phyloP scores from a whole-genome alignment of 2,113 vertebrate species.

The Callopanchax toddi region DNA sequence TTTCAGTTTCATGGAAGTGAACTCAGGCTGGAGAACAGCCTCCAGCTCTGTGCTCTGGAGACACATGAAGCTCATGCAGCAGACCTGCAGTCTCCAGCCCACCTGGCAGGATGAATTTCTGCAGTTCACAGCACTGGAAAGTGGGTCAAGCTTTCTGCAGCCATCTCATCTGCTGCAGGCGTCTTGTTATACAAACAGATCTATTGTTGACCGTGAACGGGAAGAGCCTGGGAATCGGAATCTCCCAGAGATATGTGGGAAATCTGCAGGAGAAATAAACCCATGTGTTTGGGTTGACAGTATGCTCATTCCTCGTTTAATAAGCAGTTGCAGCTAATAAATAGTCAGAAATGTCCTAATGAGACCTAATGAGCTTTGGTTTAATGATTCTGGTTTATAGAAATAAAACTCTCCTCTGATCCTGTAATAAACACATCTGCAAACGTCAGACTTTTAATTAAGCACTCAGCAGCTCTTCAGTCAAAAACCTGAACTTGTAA shows the following conservation, averaged over 20 bases:
- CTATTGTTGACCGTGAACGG: conserved; percentile 44
- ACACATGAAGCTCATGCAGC: neutral
- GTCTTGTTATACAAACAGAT: conserved; percentile 45
- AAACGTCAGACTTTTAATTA: too few relatives aligned
- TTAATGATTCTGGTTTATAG: too few relatives aligned
- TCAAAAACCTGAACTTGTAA: neutral
- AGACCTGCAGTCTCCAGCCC: conserved; percentile 24
- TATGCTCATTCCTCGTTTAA: neutral
- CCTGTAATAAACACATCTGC: too few relatives aligned
- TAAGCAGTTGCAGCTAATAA: neutral
- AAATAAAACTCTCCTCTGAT: too few relatives aligned
- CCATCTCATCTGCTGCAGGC: conserved; percentile 30
- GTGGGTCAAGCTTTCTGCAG: conserved; percentile 51
- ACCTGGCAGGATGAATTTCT: conserved; percentile 46
- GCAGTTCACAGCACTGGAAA: conserved; percentile 53
- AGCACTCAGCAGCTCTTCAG: too few relatives aligned
- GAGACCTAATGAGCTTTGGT: too few relatives aligned
- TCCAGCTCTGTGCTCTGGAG: neutral
- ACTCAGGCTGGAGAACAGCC: neutral
- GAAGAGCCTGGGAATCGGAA: conserved; percentile 28
- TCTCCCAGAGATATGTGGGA: neutral
- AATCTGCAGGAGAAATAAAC: conserved; percentile 8
- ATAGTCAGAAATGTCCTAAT: neutral
- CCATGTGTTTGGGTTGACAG: neutral
- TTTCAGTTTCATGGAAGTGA: too few relatives aligned